A percentile compares a stretch with the other conserved stretches of the same genome.
Conservation (phyloP, 1,140 invertebrate genomes). For the Neelides sp. region DNA sequence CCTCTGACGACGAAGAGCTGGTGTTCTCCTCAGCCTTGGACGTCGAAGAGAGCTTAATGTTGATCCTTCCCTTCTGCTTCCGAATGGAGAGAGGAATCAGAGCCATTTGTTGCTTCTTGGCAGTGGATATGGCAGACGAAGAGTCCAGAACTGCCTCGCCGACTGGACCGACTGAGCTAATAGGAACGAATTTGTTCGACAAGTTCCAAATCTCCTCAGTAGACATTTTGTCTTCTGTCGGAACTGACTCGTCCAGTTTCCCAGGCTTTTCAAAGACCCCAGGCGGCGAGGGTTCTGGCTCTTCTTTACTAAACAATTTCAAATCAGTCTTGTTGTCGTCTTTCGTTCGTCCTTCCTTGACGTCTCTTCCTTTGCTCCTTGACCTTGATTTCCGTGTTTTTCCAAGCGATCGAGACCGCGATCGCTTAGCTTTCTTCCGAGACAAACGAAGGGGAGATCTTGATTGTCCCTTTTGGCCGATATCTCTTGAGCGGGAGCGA, state of each 20-base stretch:
- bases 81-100: conserved; percentile 12
- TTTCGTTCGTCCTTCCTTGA: conserved; percentile 2
- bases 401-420: conserved; percentile 7
- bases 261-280: conserved; percentile 2
- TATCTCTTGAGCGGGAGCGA: neutral
- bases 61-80: conserved; percentile 26
- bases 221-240: conserved; percentile 1
- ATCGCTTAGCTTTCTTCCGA: conserved; percentile 3
- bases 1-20: conserved; percentile 16
- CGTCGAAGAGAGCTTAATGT: conserved; percentile 26
- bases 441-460: neutral
- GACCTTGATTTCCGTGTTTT: conserved; percentile 5
- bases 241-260: neutral
- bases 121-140: neutral
- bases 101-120: too few species aligned
- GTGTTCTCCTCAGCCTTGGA: conserved; percentile 19
- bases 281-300: conserved; percentile 14
- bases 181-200: conserved; percentile 21
- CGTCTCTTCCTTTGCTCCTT: neutral
- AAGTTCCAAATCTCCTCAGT: conserved; percentile 15
- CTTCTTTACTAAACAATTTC: too few species aligned
- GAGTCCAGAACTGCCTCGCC: neutral
- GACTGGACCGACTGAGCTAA: conserved; percentile 1
- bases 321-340: too few species aligned
- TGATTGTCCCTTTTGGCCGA: neutral